phyloP scores from a whole-genome alignment of 2,797 vertebrate genomes.

The Leptodactylus fallax region DNA sequence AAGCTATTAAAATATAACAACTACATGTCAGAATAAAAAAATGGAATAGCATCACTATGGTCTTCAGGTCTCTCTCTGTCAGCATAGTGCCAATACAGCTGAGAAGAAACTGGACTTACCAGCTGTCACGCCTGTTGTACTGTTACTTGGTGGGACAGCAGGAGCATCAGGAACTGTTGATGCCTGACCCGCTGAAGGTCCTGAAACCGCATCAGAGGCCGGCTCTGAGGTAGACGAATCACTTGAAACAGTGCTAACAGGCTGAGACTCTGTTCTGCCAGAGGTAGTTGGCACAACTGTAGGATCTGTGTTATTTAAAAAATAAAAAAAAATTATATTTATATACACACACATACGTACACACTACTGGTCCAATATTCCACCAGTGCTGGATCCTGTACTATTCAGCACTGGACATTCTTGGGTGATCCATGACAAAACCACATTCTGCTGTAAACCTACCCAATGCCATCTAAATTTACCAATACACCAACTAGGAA shows the following conservation, averaged over 20 bases:
- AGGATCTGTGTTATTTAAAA: slow-evolving; percentile 79
- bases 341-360: not conserved
- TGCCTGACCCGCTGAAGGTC: slow-evolving; percentile 82
- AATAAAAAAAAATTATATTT: slow-evolving; percentile 17
- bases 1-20: too few species aligned
- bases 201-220: slow-evolving; percentile 83
- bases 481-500: too few species aligned
- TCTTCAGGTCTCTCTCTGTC: not conserved
- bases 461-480: too few species aligned
- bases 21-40: not conserved
- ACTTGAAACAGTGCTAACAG: slow-evolving; percentile 85
- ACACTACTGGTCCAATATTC: too few species aligned
- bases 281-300: slow-evolving; percentile 94
- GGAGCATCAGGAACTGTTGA: slow-evolving; percentile 78
- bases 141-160: slow-evolving; percentile 77
- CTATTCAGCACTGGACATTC: too few species aligned
- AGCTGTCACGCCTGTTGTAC: slow-evolving; percentile 81
- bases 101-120: slow-evolving; percentile 75
- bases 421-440: too few species aligned
- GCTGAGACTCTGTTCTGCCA: slow-evolving; percentile 84
- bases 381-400: too few species aligned
- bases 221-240: slow-evolving; percentile 93
- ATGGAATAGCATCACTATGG: not conserved
- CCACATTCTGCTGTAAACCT: too few species aligned
- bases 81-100: not conserved